Evolutionary conservation across 2,888 invertebrate species (phyloP).

Genomic region (Ditula angustiorana): DNA sequence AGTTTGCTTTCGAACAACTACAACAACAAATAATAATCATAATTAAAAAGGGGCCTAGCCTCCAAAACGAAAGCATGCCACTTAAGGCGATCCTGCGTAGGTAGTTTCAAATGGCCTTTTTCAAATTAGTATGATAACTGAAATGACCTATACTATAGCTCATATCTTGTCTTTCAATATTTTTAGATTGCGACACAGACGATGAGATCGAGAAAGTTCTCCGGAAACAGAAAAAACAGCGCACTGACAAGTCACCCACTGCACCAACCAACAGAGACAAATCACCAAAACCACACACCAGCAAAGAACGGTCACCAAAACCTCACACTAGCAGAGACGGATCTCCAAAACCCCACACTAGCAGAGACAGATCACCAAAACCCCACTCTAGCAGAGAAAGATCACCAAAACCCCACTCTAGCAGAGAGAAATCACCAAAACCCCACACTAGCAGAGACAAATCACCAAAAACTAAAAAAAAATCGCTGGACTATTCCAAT

Average conservation of each 20-base stretch:
- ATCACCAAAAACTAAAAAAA: conserved; percentile 10
- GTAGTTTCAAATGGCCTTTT: too few species aligned
- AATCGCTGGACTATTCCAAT: not conserved
- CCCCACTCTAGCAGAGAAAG: conserved; percentile 4
- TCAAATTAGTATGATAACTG: too few species aligned
- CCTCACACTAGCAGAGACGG: not conserved
- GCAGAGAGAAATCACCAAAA: conserved; percentile 13
- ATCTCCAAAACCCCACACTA: conserved; percentile 1
- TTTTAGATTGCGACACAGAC: conserved; percentile 84
- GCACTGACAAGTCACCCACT: conserved; percentile 23
- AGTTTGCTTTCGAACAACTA: too few species aligned
- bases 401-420: conserved; percentile 1
- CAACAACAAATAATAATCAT: too few species aligned
- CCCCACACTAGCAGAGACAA: not conserved
- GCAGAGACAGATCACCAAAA: conserved; percentile 17
- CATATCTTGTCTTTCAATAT: too few species aligned
- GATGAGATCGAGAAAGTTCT: conserved; percentile 85
- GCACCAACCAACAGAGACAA: not conserved
- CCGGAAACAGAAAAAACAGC: conserved; percentile 53
- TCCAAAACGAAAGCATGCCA: too few species aligned
- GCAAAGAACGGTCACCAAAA: not conserved
- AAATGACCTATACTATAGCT: too few species aligned
- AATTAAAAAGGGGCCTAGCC: too few species aligned
- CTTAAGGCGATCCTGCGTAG: too few species aligned
- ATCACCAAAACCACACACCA: conserved; percentile 9